Evolutionary conservation across 2,797 vertebrate genomes (phyloP), one percentile per base, ranked within the genome.

Genomic region (Apodemus agrarius): DNA sequence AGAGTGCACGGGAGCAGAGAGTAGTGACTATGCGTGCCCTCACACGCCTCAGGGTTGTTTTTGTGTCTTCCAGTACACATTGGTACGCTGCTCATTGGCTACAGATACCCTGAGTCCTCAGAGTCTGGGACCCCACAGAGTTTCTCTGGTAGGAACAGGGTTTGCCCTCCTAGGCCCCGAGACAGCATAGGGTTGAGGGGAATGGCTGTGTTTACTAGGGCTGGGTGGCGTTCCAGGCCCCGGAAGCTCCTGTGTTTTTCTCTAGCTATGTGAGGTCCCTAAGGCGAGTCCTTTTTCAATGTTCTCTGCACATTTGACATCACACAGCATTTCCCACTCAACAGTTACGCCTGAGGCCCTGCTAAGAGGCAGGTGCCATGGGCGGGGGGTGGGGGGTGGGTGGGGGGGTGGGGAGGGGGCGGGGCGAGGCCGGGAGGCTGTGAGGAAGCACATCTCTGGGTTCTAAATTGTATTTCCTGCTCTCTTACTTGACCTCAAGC

Each of bases 1-100:
- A n/a, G 57, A 65, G 11, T 9, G 21, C 2, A 1, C 26, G 1
- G 5, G 31, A n/a, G n/a, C n/a, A n/a, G n/a, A n/a, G 43, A 29
- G 4, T 0, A 29, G 37, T 9, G 6, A 14, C 14, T 2, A 6
- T 0, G 0, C 13, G n/a, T 1, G n/a, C 1, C 9, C 16, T 37
- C 83, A 11, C 6, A 6, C 0, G 9, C 12, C 72, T 52, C 0
- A 2, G 78, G 49, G 46, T n/a, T 37, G 1, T 7, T 29, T 67
- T 29, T 89, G 49, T 16, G 21, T 29, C 26, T n/a, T 3, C 11
- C 54, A 26, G 21, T 16, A 4, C 14, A 21, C 29, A 11, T 19
- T 59, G 49, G 29, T 52, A 49, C 59, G 26, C 89, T 86, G 63
- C 69, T 75, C 13, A 52, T 61, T 85, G 40, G 12, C 22, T 76